phyloP scores from a whole-genome alignment of 1,140 invertebrate species.

The Drosophila nigromelanica region DNA sequence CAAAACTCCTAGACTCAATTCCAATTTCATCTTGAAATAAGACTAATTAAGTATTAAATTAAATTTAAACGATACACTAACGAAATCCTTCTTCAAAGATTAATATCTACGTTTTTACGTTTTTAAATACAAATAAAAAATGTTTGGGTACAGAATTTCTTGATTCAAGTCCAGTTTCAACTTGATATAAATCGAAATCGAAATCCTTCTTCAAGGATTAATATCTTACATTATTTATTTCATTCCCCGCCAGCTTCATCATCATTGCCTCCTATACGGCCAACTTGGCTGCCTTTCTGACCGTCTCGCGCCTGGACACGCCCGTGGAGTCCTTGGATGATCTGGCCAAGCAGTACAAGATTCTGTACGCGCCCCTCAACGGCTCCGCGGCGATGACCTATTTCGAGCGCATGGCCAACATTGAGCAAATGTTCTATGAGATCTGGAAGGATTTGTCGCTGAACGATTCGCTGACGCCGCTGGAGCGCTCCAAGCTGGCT shows the following conservation, averaged over 20 bases:
- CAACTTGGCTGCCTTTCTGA: slow-evolving; percentile 97
- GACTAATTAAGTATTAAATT: no score
- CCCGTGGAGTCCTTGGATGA: slow-evolving; percentile 97
- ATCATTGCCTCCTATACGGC: slow-evolving; percentile 99
- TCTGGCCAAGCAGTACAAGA: slow-evolving; percentile 97
- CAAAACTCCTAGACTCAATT: no score
- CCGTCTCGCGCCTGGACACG: slow-evolving; percentile 95
- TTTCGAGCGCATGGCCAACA: slow-evolving; percentile 97
- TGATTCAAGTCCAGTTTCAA: no score
- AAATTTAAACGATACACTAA: no score
- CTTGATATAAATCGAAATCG: no score
- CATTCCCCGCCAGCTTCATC: slow-evolving; percentile 87
- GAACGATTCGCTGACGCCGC: slow-evolving; percentile 94
- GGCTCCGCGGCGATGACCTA: slow-evolving; percentile 93
- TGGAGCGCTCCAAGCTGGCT: slow-evolving; percentile 95
- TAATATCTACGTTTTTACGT: no score
- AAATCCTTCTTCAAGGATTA: no score
- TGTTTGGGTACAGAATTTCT: no score
- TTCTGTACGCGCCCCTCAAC: slow-evolving; percentile 95
- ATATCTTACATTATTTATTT: no score
- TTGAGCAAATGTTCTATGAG: slow-evolving; percentile 97
- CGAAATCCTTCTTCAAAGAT: no score
- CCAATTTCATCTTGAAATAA: no score
- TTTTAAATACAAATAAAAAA: no score
- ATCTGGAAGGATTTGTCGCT: slow-evolving; percentile 99